phyloP scores from a whole-genome alignment of 2,888 invertebrate species.

The Lepidochrysops patricia region DNA sequence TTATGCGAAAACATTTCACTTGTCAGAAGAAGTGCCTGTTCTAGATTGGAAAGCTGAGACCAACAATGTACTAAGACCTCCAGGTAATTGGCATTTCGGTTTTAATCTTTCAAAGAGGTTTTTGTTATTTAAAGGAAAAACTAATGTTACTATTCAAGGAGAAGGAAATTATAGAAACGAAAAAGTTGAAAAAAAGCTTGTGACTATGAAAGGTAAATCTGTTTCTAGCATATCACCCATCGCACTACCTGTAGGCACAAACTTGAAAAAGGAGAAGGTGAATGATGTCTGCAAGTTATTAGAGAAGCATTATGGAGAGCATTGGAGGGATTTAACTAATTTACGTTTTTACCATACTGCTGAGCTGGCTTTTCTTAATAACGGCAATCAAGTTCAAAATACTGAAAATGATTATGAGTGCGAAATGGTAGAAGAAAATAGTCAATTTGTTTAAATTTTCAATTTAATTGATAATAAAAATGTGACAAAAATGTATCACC shows the following conservation, averaged over 20 bases:
- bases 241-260: not conserved
- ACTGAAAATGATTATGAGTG: no score
- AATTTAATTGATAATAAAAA: not conserved
- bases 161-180: slow-evolving; percentile 10
- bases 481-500: not conserved
- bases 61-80: slow-evolving; percentile 5
- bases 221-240: slow-evolving; percentile 6
- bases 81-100: slow-evolving; percentile 12
- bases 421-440: not conserved
- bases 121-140: slow-evolving; percentile 12
- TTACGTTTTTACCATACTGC: no score
- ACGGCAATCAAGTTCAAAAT: no score
- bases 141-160: slow-evolving; percentile 13
- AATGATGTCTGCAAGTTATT: slow-evolving; percentile 13
- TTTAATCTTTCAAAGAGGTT: slow-evolving; percentile 12
- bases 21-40: slow-evolving; percentile 13
- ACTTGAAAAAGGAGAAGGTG: slow-evolving; percentile 11
- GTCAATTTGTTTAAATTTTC: not conserved
- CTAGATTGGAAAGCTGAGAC: slow-evolving; percentile 1
- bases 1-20: slow-evolving; percentile 10
- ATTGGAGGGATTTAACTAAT: slow-evolving; percentile 2
- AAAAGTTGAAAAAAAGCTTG: no score
- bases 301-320: slow-evolving; percentile 11
- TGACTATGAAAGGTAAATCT: slow-evolving; percentile 11
- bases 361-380: no score